These are phyloP conservation scores for Helicoverpa zea DNA, from an alignment of 1,140 invertebrate genomes.

Conservation along the genomic window DNA sequence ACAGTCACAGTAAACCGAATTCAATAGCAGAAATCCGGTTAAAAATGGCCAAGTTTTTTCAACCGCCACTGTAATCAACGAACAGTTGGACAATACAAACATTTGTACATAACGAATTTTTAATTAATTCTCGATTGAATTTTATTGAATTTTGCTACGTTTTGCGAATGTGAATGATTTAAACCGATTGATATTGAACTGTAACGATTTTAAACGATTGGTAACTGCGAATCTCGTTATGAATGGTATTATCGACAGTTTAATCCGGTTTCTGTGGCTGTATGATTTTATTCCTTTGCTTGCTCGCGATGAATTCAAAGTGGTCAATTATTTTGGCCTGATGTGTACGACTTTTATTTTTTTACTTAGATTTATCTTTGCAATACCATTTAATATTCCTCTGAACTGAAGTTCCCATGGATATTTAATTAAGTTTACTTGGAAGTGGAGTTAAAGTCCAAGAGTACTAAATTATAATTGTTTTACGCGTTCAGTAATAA, in stretches of 20 bases:
- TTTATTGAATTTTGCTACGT: constrained; percentile 37
- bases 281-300: constrained; percentile 22
- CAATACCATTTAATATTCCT: neutral
- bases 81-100: constrained; percentile 47
- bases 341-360: neutral
- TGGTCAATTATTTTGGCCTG: neutral
- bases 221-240: constrained; percentile 29
- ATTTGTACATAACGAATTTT: constrained; percentile 43
- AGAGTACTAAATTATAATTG: constrained; percentile 40
- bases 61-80: constrained; percentile 47
- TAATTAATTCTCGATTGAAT: constrained; percentile 50
- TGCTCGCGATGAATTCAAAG: neutral
- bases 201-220: constrained; percentile 17
- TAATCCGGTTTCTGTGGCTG: constrained; percentile 19
- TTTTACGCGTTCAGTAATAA: constrained; percentile 34
- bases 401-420: neutral
- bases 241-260: constrained; percentile 31
- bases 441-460: neutral
- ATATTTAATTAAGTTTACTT: constrained; percentile 21
- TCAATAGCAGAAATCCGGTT: constrained; percentile 23
- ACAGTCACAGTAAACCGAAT: constrained; percentile 29
- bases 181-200: constrained; percentile 36
- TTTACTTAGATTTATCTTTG: neutral
- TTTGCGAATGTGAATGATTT: constrained; percentile 30
- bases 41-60: constrained; percentile 29